Evolutionary conservation across 2,797 vertebrate genomes (phyloP), one percentile per base, ranked within the genome.

Genomic region (Dryobates pubescens): DNA sequence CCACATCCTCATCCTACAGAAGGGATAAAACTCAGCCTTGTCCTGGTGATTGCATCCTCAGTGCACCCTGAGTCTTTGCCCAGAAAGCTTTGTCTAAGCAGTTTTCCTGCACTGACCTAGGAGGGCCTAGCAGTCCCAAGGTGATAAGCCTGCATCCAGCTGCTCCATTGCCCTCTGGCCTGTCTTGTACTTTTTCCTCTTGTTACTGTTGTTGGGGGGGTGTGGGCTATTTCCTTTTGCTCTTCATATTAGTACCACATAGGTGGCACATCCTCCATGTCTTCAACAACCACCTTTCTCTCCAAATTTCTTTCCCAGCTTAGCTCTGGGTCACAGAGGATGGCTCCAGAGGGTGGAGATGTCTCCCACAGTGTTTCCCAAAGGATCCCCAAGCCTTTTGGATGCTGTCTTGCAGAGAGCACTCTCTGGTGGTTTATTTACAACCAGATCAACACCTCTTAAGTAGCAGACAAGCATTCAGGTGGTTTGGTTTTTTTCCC

Each of bases 401-500:
- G 26, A 6, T 10, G 4, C 54, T 30, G 0, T 38, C 30, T 38
- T 68, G 14, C 4, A 12, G n/a, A 62, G 17, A 53, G 6, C 27
- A 18, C 12, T 73, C 47, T 20, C 34, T 24, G 34, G 11, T 9
- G 5, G 10, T 54, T 91, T 83, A 27, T 63, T 76, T 56, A 29
- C 53, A 79, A 24, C 10, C 30, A 82, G 7, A 54, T 67, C 49
- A 73, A 8, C 62, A 16, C 12, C 5, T n/a, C 13, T 57, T 24
- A 30, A 58, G 15, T 26, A 67, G 36, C 5, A 58, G 32, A 49
- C 41, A 54, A 38, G 6, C 13, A 26, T 47, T 53, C 6, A 8
- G 0, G 6, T 45, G 51, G 0, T 26, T 29, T 56, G 71, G 84
- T 5, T 3, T 36, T 36, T 68, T 58, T 4, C 17, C 9, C 18